These are phyloP conservation scores for Linepithema humile DNA, from an alignment of 1,140 invertebrate species.

Conservation along the genomic window DNA sequence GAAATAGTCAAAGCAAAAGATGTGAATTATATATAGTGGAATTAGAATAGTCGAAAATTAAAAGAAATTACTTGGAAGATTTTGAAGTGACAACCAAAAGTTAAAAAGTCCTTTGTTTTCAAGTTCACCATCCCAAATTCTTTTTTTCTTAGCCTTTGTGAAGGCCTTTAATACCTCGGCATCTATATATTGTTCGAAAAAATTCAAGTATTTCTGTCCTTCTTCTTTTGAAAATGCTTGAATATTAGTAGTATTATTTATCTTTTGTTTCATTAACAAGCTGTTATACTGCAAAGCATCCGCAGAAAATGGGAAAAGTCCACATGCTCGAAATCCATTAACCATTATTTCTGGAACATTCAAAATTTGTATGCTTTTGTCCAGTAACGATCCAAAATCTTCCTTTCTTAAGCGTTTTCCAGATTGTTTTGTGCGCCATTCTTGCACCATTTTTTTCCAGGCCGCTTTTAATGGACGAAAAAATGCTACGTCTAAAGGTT, in stretches of 20 bases:
- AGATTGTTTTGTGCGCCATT: background rate
- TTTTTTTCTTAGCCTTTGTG: background rate
- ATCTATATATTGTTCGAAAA: background rate
- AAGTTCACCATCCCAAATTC: background rate
- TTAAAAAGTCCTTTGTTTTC: background rate
- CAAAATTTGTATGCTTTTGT: background rate
- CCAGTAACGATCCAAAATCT: background rate
- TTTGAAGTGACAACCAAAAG: background rate
- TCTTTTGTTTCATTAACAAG: background rate
- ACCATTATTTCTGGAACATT: background rate
- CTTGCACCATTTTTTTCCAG: conserved; percentile 17
- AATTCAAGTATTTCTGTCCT: background rate
- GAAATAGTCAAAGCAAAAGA: background rate
- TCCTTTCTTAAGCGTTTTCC: background rate
- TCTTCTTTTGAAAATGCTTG: background rate
- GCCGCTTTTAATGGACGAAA: conserved; percentile 70
- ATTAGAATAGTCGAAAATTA: background rate
- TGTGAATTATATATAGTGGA: too few species aligned
- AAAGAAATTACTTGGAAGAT: background rate
- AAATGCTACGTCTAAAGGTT: conserved; percentile 76
- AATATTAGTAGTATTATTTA: background rate
- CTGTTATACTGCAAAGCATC: background rate
- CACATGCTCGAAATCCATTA: background rate
- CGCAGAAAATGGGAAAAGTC: background rate
- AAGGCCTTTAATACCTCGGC: background rate